Base-by-base conservation (phyloP, 35 echinoderm and acorn worm genomes). In the Heliocidaris erythrogramma region DNA sequence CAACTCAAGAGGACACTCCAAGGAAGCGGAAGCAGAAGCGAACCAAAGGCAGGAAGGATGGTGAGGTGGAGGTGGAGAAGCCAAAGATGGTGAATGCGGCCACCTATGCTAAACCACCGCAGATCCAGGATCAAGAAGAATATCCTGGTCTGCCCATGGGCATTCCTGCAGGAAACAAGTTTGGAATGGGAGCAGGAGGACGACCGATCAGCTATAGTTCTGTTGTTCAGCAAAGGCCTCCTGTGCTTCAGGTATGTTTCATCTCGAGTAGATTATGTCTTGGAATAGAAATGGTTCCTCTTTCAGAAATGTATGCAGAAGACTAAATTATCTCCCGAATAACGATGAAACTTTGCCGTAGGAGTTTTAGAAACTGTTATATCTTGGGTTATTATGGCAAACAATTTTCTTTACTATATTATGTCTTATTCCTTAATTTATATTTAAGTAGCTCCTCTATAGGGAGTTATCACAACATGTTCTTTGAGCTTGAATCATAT, bases 141-240 rank as follows among this genome's bases (percentile, higher is more conserved):
- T 99, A 97, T 71, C 98, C 98, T 42, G 98, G 96, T 30, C 84
- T 99, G 8, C 95, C 98, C 2, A 30, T 52, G 47, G 96, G 85
- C 8, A 86, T 10, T 14, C 49, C 42, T 13, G 59, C 30, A 53
- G 84, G 24, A 78, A 31, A 59, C 17, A 48, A 47, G 1, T 48
- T 85, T 13, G 85, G 92, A 21, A 47, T 21, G 27, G n/a, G 42
- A 32, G 6, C n/a, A 31, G 49, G 48, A 35, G 87, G 59, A 17
- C 95, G 92, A 29, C 95, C 95, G 7, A 48, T 88, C 30, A 88
- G 85, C 9, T 97, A 97, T 86, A 97, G 96, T 92, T 92, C 91
- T 59, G 91, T 50, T 32, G 13, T 92, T 49, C 91, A 89, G 31
- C 87, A 89, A 89, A 32, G 87, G 10, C 12, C 87, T 17, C 87